These are phyloP conservation scores for Antheraea yamamai DNA, from an alignment of 2,888 invertebrate species.

Conservation along the genomic window DNA sequence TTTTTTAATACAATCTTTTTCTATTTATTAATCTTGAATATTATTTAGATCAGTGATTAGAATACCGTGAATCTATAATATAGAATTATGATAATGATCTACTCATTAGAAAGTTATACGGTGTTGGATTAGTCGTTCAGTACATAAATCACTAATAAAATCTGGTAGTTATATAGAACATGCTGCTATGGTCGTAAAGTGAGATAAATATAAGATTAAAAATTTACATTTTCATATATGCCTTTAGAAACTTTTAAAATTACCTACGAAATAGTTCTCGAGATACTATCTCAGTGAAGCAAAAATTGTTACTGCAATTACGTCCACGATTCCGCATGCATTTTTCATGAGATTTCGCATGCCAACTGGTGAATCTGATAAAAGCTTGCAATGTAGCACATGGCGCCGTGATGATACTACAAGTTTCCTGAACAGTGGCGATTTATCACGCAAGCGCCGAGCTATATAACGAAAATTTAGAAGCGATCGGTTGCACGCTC, in stretches of 20 bases:
- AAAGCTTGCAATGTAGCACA: conserved; percentile 54
- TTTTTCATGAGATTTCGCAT: conserved; percentile 59
- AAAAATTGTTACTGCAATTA: conserved; percentile 44
- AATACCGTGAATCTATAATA: too few relatives aligned
- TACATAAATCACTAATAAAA: neutral
- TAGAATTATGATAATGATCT: neutral
- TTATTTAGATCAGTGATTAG: too few relatives aligned
- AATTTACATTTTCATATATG: neutral
- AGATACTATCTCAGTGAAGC: conserved; percentile 12
- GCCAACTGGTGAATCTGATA: conserved; percentile 62
- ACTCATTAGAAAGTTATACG: neutral
- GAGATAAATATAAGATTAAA: neutral
- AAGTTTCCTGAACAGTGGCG: conserved; percentile 52
- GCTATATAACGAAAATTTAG: conserved; percentile 53
- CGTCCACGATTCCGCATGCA: conserved; percentile 52
- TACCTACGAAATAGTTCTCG: neutral
- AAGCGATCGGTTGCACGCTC: conserved; percentile 64
- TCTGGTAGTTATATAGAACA: neutral
- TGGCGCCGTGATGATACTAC: conserved; percentile 59
- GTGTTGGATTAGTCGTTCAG: neutral
- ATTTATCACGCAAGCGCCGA: conserved; percentile 55
- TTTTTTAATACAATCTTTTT: too few relatives aligned
- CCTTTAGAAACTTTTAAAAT: neutral
- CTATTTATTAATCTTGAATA: too few relatives aligned
- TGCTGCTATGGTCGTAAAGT: neutral